Conservation (phyloP, 1,140 invertebrate genomes). For the Stenopsyche tienmushanensis region DNA sequence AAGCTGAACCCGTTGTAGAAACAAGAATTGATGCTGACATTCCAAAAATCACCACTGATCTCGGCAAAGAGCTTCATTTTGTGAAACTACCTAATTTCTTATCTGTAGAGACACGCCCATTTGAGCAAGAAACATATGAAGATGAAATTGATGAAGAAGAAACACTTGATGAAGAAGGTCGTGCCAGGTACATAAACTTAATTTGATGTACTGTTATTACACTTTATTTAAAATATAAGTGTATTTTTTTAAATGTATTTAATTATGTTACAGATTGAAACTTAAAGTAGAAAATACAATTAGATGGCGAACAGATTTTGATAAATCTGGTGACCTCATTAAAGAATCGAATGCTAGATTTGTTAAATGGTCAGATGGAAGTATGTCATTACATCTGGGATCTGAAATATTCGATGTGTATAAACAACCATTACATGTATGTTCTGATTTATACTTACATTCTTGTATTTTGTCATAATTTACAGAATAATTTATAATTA, state of each 20-base stretch:
- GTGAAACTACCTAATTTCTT: conserved; percentile 94
- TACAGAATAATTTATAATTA: conserved; percentile 1
- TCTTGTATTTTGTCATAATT: neutral
- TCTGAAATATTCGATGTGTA: conserved; percentile 98
- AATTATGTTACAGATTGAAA: conserved; percentile 63
- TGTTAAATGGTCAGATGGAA: conserved; percentile 97
- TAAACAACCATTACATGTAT: conserved; percentile 82
- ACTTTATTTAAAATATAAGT: neutral
- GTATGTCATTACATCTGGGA: conserved; percentile 95
- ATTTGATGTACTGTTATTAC: neutral
- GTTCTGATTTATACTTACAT: conserved; percentile 21
- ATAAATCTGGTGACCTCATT: conserved; percentile 79
- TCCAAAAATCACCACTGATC: conserved; percentile 89
- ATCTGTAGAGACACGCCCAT: conserved; percentile 90
- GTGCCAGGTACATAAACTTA: conserved; percentile 64
- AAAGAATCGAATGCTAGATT: conserved; percentile 95
- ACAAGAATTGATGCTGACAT: conserved; percentile 96
- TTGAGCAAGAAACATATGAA: conserved; percentile 93
- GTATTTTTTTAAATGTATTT: conserved; percentile 12
- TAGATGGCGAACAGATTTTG: conserved; percentile 86
- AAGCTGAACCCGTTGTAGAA: conserved; percentile 80
- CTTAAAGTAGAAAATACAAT: conserved; percentile 97
- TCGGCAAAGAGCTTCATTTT: conserved; percentile 91
- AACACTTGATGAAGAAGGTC: conserved; percentile 95
- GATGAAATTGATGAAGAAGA: conserved; percentile 99